A percentile compares a stretch with the other conserved stretches of the same genome.
These are phyloP conservation scores for Stomorhina lunata DNA, from an alignment of 2,888 invertebrate genomes.

Conservation along the genomic window DNA sequence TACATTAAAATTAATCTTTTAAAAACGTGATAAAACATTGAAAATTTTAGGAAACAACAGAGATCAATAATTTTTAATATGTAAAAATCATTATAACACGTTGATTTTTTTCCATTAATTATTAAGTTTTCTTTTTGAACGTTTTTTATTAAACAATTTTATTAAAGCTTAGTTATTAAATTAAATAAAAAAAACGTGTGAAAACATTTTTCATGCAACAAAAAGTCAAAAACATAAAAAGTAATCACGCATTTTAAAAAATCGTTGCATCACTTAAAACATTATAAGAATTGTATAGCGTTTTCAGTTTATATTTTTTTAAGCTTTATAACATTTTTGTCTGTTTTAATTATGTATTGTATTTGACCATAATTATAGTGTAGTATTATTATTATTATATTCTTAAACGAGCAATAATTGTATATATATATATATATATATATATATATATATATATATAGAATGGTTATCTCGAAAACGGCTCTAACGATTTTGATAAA, in stretches of 20 bases:
- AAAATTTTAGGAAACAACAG: background rate
- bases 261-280: slow-evolving; percentile 31
- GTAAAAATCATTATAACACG: slow-evolving; percentile 24
- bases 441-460: too few species aligned
- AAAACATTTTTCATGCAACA: slow-evolving; percentile 22
- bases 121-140: background rate
- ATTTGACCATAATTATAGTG: slow-evolving; percentile 37
- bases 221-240: slow-evolving; percentile 32
- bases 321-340: background rate
- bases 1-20: background rate
- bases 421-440: too few species aligned
- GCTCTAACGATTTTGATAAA: too few species aligned
- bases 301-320: slow-evolving; percentile 9
- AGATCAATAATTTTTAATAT: slow-evolving; percentile 3
- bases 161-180: slow-evolving; percentile 45
- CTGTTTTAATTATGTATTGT: background rate
- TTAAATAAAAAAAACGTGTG: slow-evolving; percentile 43
- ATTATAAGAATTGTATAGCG: background rate
- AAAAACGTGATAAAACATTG: slow-evolving; percentile 31
- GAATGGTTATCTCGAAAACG: too few species aligned
- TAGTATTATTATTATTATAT: background rate
- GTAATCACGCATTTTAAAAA: slow-evolving; percentile 36
- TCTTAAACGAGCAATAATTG: too few species aligned
- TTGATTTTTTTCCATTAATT: slow-evolving; percentile 25
- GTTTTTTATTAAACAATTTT: slow-evolving; percentile 35